These are phyloP conservation scores for Drosophila lowei DNA, from an alignment of 1,140 invertebrate genomes.

Conservation along the genomic window DNA sequence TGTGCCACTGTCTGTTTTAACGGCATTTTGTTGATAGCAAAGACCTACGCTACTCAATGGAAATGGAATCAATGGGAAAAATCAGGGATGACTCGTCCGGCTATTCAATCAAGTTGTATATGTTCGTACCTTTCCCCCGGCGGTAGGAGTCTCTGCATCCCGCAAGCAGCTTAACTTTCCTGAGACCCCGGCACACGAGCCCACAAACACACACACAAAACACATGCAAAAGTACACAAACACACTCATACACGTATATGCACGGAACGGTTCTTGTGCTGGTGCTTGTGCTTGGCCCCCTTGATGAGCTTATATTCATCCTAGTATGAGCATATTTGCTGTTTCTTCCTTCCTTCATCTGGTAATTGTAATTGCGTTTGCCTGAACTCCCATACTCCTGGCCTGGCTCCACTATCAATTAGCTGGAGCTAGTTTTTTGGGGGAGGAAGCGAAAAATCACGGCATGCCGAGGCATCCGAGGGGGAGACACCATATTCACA, in stretches of 20 bases:
- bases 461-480: too few species aligned
- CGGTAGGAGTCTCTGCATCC: too few species aligned
- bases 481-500: too few species aligned
- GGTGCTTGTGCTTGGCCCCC: background rate
- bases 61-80: too few species aligned
- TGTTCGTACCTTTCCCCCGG: too few species aligned
- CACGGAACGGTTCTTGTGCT: background rate
- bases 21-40: too few species aligned
- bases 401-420: constrained; percentile 23
- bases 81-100: too few species aligned
- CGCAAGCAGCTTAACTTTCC: too few species aligned
- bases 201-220: constrained; percentile 6
- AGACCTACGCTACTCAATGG: too few species aligned
- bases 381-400: constrained; percentile 20
- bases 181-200: background rate
- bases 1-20: too few species aligned
- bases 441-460: too few species aligned
- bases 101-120: too few species aligned
- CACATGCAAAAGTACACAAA: background rate
- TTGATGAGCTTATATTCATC: constrained; percentile 53
- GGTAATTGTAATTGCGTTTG: constrained; percentile 72
- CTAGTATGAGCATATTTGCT: constrained; percentile 23
- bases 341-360: constrained; percentile 60
- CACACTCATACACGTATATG: background rate
- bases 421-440: constrained; percentile 2